Percentiles rank a stretch among this genome's conserved stretches.
phyloP scores from a whole-genome alignment of 2,797 vertebrate genomes.

The Neopelma chrysocephalum region DNA sequence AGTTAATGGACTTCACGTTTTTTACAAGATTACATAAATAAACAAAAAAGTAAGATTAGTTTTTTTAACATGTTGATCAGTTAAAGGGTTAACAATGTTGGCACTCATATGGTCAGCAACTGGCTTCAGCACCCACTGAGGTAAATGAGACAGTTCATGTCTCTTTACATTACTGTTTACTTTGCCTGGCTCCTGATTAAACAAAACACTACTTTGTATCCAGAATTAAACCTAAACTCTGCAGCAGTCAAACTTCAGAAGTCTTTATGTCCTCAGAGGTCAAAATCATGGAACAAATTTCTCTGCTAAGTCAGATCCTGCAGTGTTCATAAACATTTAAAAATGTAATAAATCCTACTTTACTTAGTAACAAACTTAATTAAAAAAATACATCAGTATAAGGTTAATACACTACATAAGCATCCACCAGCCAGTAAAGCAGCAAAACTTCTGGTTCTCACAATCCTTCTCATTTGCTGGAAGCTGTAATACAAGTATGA shows the following conservation, averaged over 20 bases:
- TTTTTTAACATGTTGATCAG: background rate
- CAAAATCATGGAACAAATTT: background rate
- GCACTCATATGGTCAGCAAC: background rate
- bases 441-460: background rate
- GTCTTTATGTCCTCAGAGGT: background rate
- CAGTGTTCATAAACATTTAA: background rate
- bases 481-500: background rate
- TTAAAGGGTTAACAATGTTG: background rate
- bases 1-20: background rate
- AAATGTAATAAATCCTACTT: background rate
- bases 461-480: background rate
- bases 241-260: background rate
- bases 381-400: background rate
- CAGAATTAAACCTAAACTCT: background rate
- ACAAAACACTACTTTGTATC: background rate
- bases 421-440: background rate
- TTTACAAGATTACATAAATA: background rate
- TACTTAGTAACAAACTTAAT: background rate
- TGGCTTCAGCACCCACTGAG: background rate
- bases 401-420: background rate
- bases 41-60: background rate
- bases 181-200: background rate
- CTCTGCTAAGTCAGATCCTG: background rate
- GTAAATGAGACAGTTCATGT: background rate
- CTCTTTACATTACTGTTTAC: background rate